Base-by-base conservation (phyloP, 2,888 invertebrate species). In the Drosophila borborema region DNA sequence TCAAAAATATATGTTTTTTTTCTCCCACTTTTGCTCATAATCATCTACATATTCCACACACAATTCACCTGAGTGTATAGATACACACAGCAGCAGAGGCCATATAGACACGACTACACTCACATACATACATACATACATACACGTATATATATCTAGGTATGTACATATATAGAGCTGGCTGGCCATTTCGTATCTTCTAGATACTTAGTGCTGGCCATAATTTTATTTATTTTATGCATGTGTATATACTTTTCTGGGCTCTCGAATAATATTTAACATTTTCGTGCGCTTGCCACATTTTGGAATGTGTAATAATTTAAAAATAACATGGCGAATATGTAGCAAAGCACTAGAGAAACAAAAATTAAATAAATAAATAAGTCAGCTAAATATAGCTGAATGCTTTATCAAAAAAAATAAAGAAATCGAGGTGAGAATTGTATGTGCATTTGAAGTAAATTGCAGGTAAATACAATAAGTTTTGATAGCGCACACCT, bases 301-400 rank as follows among this genome's bases (percentile, higher is more conserved):
- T 89, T 91, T 90, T 91, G 91, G 92, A 91, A 92, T 92, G 91
- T 92, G 91, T 92, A 91, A 92, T 91, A 90, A 87, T 90, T 91
- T 92, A 92, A 77, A 87, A 89, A 87, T 87, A 87, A 70, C 77
- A 74, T 82, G 77, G 85, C 82, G 80, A 89, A 89, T 87, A 78
- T 84, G 77, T 77, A 76, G 76, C 78, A 59, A 64, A 74, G 77
- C 87, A 59, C 53, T 74, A 72, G 73, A 81, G 18, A 5, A 18
- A 72, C 8, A 31, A 7, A 71, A 34, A 34, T 5, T 14, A 7
- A 28, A 77, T 69, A 75, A 80, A 86, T 90, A 86, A 86, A 90
- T 86, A 86, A 89, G 82, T 74, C 82, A 51, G 77, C 63, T 72
- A 72, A 73, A 88, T 82, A 88, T 90, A 87, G 43, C 28, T 12